A percentile compares a stretch with the other conserved stretches of the same genome.
phyloP scores from a whole-genome alignment of 35 echinoderm and acorn worm species.

The Hemicentrotus pulcherrimus region DNA sequence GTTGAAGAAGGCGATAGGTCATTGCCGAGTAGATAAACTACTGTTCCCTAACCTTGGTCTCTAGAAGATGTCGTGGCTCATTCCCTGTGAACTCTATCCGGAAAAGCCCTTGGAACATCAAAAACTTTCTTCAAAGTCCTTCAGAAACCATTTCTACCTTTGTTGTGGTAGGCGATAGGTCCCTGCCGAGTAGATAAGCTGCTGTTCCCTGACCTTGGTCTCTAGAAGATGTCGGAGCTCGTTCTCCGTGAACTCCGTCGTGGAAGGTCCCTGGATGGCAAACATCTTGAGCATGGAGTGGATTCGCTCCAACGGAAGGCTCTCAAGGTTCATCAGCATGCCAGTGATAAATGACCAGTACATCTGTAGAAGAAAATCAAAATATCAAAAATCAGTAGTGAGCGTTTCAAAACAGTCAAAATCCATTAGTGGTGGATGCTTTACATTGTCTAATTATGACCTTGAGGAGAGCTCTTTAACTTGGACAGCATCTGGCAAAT shows the following conservation, averaged over 20 bases:
- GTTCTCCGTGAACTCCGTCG: constrained; percentile 82
- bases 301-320: constrained; percentile 88
- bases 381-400: background rate
- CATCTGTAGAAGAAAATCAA: constrained; percentile 65
- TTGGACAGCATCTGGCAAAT: too few species aligned
- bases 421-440: too few species aligned
- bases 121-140: background rate
- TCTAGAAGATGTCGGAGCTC: constrained; percentile 92
- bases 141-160: background rate
- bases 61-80: constrained; percentile 78
- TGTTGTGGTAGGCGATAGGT: constrained; percentile 77
- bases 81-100: constrained; percentile 86
- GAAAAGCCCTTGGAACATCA: too few species aligned
- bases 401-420: too few species aligned
- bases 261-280: constrained; percentile 89
- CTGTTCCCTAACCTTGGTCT: constrained; percentile 81
- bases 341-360: constrained; percentile 99
- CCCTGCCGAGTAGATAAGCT: constrained; percentile 81
- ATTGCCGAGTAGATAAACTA: constrained; percentile 73
- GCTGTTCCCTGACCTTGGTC: constrained; percentile 87
- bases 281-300: constrained; percentile 99
- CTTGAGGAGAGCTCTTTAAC: too few species aligned
- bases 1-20: constrained; percentile 71
- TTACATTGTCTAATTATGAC: too few species aligned
- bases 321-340: constrained; percentile 93